Evolutionary conservation across 2,113 vertebrate genomes (phyloP).

Genomic region (Chlorodrepanis virens): DNA sequence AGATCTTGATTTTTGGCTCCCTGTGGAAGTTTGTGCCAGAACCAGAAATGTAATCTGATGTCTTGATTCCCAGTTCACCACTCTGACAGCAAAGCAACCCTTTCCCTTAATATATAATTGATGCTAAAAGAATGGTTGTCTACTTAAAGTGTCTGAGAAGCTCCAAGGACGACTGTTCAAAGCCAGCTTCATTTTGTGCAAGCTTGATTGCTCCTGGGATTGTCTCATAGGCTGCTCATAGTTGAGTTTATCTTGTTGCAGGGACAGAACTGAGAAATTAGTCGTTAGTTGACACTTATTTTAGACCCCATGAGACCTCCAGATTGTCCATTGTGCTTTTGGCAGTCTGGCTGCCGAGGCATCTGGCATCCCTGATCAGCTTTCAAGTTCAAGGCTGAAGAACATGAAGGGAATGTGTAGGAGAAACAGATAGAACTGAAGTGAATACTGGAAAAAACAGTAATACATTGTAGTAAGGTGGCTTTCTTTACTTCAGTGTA

Average conservation of each 20-base stretch:
- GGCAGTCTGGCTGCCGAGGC: neutral
- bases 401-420: neutral
- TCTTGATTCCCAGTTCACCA: neutral
- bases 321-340: neutral
- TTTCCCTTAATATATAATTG: neutral
- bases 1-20: neutral
- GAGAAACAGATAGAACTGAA: neutral
- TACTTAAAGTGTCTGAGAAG: neutral
- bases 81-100: neutral
- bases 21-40: neutral
- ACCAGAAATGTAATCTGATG: neutral
- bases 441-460: neutral
- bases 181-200: neutral
- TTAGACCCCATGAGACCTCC: neutral
- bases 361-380: neutral
- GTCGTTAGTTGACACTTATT: neutral
- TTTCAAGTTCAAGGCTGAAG: neutral
- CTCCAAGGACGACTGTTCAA: neutral
- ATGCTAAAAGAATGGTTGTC: neutral
- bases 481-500: neutral
- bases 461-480: neutral
- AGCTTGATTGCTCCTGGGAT: neutral
- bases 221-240: neutral
- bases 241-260: neutral
- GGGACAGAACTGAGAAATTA: neutral